phyloP scores from a whole-genome alignment of 1,140 invertebrate genomes.

The Reticulitermes speratus region DNA sequence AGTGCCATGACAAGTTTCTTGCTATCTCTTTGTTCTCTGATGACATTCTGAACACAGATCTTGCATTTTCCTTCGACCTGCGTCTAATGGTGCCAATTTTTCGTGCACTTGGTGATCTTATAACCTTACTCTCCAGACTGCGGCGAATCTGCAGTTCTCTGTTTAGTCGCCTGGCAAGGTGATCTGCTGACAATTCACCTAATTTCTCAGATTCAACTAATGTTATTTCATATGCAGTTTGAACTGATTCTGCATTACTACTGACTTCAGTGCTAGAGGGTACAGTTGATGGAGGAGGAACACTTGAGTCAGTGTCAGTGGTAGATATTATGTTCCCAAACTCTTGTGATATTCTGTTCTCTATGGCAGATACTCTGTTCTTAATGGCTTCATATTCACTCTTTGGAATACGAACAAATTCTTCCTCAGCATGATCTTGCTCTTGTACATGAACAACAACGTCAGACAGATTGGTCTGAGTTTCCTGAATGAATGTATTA shows the following conservation, averaged over 20 bases:
- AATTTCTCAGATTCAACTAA: conserved; percentile 63
- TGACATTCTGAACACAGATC: conserved; percentile 38
- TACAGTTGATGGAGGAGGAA: neutral
- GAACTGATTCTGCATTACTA: conserved; percentile 50
- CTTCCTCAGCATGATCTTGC: conserved; percentile 37
- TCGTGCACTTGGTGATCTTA: conserved; percentile 74
- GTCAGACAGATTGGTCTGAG: no score
- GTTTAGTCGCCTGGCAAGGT: conserved; percentile 66
- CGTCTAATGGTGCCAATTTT: conserved; percentile 73
- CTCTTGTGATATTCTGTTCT: conserved; percentile 66
- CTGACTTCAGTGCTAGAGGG: neutral
- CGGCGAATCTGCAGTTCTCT: conserved; percentile 70
- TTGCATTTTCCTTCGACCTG: conserved; percentile 57
- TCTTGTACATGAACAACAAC: no score
- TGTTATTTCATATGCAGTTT: conserved; percentile 70
- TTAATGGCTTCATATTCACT: conserved; percentile 74
- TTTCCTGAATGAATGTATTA: no score
- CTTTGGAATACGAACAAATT: conserved; percentile 68
- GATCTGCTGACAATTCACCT: conserved; percentile 59
- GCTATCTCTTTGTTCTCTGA: conserved; percentile 26
- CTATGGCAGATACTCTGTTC: conserved; percentile 67
- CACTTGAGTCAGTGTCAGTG: conserved; percentile 29
- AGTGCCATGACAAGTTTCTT: conserved; percentile 36
- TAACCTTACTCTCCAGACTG: conserved; percentile 66
- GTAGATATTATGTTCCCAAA: conserved; percentile 51